Conservation (phyloP, 2,888 invertebrate species). For the Tetanocera ferruginea region DNA sequence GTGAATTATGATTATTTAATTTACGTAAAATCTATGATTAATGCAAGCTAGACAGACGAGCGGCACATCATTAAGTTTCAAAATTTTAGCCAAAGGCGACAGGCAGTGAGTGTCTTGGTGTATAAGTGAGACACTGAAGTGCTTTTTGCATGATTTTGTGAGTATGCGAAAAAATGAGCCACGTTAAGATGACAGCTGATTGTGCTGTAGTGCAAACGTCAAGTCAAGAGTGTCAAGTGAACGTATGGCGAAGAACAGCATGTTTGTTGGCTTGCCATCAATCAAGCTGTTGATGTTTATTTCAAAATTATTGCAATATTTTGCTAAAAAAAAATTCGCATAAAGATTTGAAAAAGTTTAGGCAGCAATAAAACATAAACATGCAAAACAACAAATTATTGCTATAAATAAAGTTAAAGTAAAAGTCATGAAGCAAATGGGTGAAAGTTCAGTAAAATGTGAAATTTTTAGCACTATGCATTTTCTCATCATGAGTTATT, state of each 20-base stretch:
- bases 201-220: neutral
- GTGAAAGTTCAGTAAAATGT: no score
- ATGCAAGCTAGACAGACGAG: slow-evolving; percentile 24
- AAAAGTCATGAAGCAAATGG: neutral
- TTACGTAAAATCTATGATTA: slow-evolving; percentile 34
- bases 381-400: neutral
- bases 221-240: slow-evolving; percentile 12
- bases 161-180: neutral
- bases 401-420: neutral
- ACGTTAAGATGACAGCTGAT: slow-evolving; percentile 15
- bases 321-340: neutral
- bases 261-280: neutral
- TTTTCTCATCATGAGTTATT: no score
- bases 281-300: slow-evolving; percentile 7
- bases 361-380: neutral
- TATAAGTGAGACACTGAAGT: neutral
- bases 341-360: neutral
- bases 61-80: slow-evolving; percentile 17
- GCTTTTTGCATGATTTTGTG: neutral
- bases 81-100: slow-evolving; percentile 21
- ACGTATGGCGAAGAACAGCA: neutral
- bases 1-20: slow-evolving; percentile 37
- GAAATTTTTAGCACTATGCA: no score
- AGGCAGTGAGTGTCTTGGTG: neutral
- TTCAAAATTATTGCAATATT: neutral